Base-by-base conservation (phyloP, 2,113 vertebrate genomes). In the Mugil cephalus region DNA sequence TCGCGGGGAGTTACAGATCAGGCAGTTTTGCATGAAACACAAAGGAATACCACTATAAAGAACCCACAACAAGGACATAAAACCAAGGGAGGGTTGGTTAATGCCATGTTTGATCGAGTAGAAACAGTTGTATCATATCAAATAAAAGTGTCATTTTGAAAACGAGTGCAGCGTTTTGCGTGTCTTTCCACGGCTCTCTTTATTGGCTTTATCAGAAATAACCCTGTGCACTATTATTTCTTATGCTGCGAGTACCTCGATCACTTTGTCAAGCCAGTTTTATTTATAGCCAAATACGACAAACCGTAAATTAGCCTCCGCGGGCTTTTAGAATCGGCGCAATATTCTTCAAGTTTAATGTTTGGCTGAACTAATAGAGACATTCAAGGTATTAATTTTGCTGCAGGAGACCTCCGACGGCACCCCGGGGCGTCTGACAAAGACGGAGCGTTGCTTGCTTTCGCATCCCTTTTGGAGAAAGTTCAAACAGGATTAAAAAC, bases 51-150 rank as follows among this genome's bases (percentile, higher is more conserved):
- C 80, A 81, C 79, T 80, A 80, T 65, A 83, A 51, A 61, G 60
- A 88, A 88, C 30, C 87, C 59, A 79, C 71, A 63, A 52, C 48
- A 61, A 59, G 77, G 54, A 75, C 48, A 42, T 39, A 43, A 72
- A 46, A 62, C 64, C 66, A 79, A 47, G 69, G 73, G 77, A 74
- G 42, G 80, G 68, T 77, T 77, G 47, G 77, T 85, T 77, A 51
- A 81, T 79, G 70, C 43, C 64, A 78, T 84, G 86, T 89, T 84
- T 85, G 80, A 88, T 81, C 79, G 84, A 82, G 59, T 71, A 85
- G 70, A 86, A 91, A 80, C 78, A 87, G 87, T 90, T 93, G 93
- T 93, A 93, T 92, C 69, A 93, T 95, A 94, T 93, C 77, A 86
- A 93, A 91, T 93, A 91, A 94, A 85, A 61, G 79, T 83, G 61